Evolutionary conservation across 2,888 invertebrate genomes (phyloP), one percentile per base, ranked within the genome.

Genomic region (Sympetrum striolatum): DNA sequence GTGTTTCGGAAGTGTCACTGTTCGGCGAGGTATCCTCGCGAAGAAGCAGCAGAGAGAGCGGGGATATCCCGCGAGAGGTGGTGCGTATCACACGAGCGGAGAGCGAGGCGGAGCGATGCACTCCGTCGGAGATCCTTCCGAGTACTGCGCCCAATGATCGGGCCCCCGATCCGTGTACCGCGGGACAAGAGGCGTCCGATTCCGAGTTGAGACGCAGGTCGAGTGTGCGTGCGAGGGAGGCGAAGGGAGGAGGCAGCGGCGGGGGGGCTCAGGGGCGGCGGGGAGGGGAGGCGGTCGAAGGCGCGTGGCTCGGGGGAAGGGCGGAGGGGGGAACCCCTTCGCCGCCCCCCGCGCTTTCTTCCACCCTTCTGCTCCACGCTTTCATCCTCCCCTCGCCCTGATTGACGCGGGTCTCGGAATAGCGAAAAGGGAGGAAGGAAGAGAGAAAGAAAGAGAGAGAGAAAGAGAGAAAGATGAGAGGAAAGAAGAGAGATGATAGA

Each of bases 171-270:
- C 81, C 31, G 25, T 35, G 58, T 53, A 53, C 82, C 82, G 82
- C 82, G 82, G 15, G 82, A 35, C 86, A 39, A 60, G 35, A 35
- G 37, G 64, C 86, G 86, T 86, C 86, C 86, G 86, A 86, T 86
- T 60, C 86, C 58, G 86, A 86, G 86, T 58, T 58, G 86, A 86
- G 86, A 86, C 86, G 86, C 86, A 86, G 60, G 86, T 37, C 86
- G 86, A 86, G 86, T 86, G 86, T 86, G 86, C 86, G 86, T 86
- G 86, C 31, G 86, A 86, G 58, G 22, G 86, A 53, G 86, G 86
- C 86, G 60, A 58, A 60, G 60, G 60, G 25, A n/a, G 31, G 35
- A 35, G 86, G 35, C 31, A 60, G 58, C 25, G 53, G 53, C 12
- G 37, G 35, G 31, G 12, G 82, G 31, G 73, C 12, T 31, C 2